Evolutionary conservation across 2,797 vertebrate genomes (phyloP).

Genomic region (Lophura swinhoii): DNA sequence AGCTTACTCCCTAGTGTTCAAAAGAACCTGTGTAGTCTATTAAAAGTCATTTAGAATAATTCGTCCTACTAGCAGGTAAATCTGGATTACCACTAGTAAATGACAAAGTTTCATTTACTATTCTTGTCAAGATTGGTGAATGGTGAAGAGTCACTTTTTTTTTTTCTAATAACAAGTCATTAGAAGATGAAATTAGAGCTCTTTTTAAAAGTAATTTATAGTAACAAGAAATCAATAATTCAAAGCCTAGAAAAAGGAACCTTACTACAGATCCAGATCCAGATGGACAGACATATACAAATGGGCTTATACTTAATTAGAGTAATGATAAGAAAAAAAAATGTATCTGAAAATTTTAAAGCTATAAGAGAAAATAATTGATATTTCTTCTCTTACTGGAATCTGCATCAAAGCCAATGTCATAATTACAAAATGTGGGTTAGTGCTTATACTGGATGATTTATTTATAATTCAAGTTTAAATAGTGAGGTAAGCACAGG

Average conservation of each 20-base stretch:
- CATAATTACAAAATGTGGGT: background rate
- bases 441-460: background rate
- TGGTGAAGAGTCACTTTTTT: background rate
- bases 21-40: background rate
- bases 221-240: slow-evolving; percentile 23
- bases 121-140: background rate
- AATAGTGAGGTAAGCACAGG: background rate
- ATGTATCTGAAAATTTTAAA: background rate
- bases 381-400: background rate
- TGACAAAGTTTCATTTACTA: background rate
- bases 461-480: slow-evolving; percentile 27
- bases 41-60: slow-evolving; percentile 11
- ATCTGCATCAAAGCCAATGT: background rate
- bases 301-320: background rate
- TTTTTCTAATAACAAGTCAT: background rate
- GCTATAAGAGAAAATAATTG: background rate
- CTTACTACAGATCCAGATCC: background rate
- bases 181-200: background rate
- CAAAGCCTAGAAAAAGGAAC: slow-evolving; percentile 5
- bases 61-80: background rate
- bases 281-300: background rate
- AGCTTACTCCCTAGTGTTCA: background rate
- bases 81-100: background rate
- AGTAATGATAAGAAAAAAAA: slow-evolving; percentile 20
- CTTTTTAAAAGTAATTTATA: slow-evolving; percentile 18